Base-by-base conservation (phyloP, 2,888 invertebrate genomes). In the Tenthredo livida region DNA sequence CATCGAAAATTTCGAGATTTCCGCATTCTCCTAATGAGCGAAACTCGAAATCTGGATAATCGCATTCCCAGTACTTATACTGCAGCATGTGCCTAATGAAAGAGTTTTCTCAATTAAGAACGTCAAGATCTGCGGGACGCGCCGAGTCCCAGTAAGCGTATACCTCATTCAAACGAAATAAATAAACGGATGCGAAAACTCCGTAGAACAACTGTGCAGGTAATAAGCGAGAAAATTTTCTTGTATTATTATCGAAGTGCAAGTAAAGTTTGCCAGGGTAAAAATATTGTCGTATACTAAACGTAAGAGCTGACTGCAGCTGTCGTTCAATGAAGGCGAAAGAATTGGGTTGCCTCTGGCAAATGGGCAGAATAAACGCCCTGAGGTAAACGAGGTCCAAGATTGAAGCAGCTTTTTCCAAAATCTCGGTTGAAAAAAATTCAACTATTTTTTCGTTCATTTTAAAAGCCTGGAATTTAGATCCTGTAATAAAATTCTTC, bases 251-350 rank as follows among this genome's bases (percentile, higher is more conserved):
- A 67, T 33, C 29, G 0, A 4, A 15, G 29, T 33, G 67, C 29
- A 33, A 29, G 29, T 33, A 3, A 47, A 47, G 47, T 47, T 47
- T 67, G n/a, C 3, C 33, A 15, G 67, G 67, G 67, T 33, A 33
- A 67, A 67, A 67, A 67, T 12, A 33, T 67, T 17, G 40, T 21
- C 25, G 25, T 73, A n/a, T 73, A n/a, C n/a, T 72, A 25, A 73
- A 73, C 43, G n/a, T 17, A 61, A 82, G 10, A 58, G 67, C n/a
- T n/a, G n/a, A n/a, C n/a, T n/a, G 47, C 82, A 65, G 82, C 82
- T 65, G 82, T 82, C 82, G 82, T 10, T 54, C 58, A 82, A 67
- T 67, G 82, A 82, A 82, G 37, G 6, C 21, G 82, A 82, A 82
- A 67, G 82, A 82, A 82, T 82, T 29, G 67, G 82, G 65, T 33